A percentile compares a stretch with the other conserved stretches of the same genome.
Evolutionary conservation across 2,113 vertebrate species (phyloP).

Genomic region (Gymnocephalus cernua): DNA sequence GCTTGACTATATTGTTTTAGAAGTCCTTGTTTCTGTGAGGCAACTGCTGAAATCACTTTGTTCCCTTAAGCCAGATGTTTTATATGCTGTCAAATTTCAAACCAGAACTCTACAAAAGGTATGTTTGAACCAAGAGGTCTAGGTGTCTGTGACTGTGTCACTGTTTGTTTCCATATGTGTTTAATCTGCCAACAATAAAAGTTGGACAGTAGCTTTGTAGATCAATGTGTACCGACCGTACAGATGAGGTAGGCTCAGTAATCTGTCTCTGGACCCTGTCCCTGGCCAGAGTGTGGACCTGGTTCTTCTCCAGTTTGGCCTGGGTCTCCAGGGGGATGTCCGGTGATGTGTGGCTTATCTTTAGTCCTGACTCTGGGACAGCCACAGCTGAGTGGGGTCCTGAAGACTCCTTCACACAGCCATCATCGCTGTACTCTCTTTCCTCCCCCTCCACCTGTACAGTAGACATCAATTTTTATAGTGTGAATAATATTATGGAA

Average conservation of each 20-base stretch:
- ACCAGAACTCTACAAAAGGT: too few species aligned
- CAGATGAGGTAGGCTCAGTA: slow-evolving; percentile 93
- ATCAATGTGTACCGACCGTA: slow-evolving; percentile 86
- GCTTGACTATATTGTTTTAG: background rate
- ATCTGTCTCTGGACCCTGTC: slow-evolving; percentile 91
- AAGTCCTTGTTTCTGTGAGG: background rate
- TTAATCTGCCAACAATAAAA: slow-evolving; percentile 9
- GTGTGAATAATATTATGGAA: too few species aligned
- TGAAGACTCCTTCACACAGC: slow-evolving; percentile 87
- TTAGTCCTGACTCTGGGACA: slow-evolving; percentile 91
- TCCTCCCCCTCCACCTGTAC: slow-evolving; percentile 90
- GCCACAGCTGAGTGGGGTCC: slow-evolving; percentile 46
- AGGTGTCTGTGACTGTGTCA: background rate
- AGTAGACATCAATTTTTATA: background rate
- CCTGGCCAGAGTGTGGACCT: slow-evolving; percentile 84
- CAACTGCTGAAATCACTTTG: background rate
- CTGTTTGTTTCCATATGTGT: background rate
- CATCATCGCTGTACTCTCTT: slow-evolving; percentile 91
- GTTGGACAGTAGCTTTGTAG: background rate
- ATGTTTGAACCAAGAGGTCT: slow-evolving; percentile 1
- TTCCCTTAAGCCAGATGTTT: background rate
- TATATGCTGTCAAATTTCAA: background rate
- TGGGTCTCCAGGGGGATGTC: slow-evolving; percentile 93
- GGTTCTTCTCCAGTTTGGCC: slow-evolving; percentile 88
- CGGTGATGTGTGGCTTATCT: slow-evolving; percentile 98